These are phyloP conservation scores for Drosophila kohkoa DNA, from an alignment of 1,140 invertebrate species.

Conservation along the genomic window DNA sequence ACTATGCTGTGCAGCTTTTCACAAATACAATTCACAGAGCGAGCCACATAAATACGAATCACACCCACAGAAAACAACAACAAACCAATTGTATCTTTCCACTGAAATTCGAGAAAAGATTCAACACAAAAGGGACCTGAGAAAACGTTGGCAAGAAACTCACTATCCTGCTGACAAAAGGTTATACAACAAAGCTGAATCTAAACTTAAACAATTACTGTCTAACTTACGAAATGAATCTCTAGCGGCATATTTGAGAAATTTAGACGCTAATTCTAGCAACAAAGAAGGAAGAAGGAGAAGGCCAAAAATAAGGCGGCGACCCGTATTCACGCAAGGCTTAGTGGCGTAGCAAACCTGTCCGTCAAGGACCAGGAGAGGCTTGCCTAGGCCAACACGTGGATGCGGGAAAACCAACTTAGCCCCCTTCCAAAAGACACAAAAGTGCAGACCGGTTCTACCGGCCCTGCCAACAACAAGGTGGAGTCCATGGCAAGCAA, in stretches of 20 bases:
- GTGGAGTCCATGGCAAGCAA: no score
- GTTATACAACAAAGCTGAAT: constrained; percentile 29
- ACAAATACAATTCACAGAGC: constrained; percentile 38
- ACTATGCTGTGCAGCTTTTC: constrained; percentile 27
- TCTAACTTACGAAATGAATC: neutral
- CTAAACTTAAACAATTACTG: constrained; percentile 5
- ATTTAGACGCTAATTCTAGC: neutral
- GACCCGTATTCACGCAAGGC: no score
- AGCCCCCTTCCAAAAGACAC: no score
- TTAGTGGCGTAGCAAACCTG: no score
- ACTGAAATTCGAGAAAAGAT: neutral
- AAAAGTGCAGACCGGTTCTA: no score
- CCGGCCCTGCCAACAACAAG: no score
- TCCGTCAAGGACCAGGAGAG: no score
- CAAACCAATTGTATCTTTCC: neutral
- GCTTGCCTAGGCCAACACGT: no score
- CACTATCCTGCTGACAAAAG: constrained; percentile 36
- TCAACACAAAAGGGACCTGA: neutral
- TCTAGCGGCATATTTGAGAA: constrained; percentile 2
- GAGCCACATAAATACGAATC: constrained; percentile 1
- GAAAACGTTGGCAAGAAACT: constrained; percentile 22
- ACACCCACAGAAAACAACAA: neutral
- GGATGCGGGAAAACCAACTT: no score
- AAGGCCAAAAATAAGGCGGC: no score
- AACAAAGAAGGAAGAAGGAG: neutral